These are phyloP conservation scores for Sylvicola cinctus DNA, from an alignment of 2,888 invertebrate genomes.

Conservation along the genomic window DNA sequence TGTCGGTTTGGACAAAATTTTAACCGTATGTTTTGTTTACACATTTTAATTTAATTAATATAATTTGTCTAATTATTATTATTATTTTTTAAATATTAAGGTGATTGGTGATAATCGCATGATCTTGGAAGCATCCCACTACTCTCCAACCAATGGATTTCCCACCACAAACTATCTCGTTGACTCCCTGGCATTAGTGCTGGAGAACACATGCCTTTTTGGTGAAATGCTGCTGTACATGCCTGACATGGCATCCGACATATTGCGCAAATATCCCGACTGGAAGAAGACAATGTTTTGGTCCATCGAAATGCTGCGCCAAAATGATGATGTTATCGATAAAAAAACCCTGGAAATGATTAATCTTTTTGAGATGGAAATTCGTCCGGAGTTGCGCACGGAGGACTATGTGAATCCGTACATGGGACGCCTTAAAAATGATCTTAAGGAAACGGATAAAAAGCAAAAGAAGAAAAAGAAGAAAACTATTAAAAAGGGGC, in stretches of 20 bases:
- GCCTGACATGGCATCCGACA: conserved; percentile 5
- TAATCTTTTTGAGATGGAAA: conserved; percentile 5
- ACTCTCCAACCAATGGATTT: background rate
- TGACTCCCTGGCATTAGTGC: conserved; percentile 4
- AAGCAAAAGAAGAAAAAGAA: too few species aligned
- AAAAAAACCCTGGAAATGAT: conserved; percentile 5
- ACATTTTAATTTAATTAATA: background rate
- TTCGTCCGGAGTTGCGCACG: conserved; percentile 5
- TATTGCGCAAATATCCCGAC: conserved; percentile 1
- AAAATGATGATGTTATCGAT: conserved; percentile 5
- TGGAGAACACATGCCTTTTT: conserved; percentile 8
- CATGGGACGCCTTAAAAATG: background rate
- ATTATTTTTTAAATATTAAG: background rate
- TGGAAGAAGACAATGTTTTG: conserved; percentile 5
- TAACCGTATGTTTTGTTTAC: background rate
- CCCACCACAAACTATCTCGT: conserved; percentile 1
- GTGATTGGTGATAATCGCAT: background rate
- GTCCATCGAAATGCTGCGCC: conserved; percentile 3
- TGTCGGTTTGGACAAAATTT: conserved; percentile 5
- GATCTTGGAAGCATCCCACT: background rate
- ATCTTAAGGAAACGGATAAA: too few species aligned
- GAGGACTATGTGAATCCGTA: conserved; percentile 5
- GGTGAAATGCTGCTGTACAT: conserved; percentile 7
- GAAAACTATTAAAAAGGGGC: too few species aligned
- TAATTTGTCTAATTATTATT: background rate